Conservation (phyloP, 2,888 invertebrate genomes). For the Temnothorax unifasciatus region DNA sequence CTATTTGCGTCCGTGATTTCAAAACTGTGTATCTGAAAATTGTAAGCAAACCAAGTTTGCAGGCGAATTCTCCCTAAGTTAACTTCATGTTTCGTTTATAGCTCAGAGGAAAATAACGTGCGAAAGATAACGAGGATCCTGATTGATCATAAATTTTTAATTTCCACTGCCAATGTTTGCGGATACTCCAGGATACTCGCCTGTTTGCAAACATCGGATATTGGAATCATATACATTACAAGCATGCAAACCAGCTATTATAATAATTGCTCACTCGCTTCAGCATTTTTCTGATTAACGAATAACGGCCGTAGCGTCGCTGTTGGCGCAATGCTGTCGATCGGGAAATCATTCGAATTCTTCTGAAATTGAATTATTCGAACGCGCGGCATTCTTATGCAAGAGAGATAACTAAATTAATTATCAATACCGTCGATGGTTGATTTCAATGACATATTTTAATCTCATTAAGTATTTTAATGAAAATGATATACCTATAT, state of each 20-base stretch:
- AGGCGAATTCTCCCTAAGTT: neutral
- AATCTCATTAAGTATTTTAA: neutral
- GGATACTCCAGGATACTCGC: neutral
- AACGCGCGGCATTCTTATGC: neutral
- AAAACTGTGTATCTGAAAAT: neutral
- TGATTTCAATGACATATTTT: neutral
- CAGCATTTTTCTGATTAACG: conserved; percentile 32
- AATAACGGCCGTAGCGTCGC: neutral
- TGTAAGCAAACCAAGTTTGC: neutral
- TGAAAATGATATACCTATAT: neutral
- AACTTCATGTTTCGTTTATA: neutral
- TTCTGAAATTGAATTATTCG: conserved; percentile 37
- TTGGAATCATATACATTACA: neutral
- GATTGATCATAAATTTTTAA: conserved; percentile 29
- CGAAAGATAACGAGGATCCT: neutral
- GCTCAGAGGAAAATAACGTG: neutral
- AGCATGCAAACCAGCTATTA: neutral
- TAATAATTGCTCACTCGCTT: neutral
- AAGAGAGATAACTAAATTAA: conserved; percentile 16
- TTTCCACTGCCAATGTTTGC: neutral
- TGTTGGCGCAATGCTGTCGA: neutral
- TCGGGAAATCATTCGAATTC: conserved; percentile 22
- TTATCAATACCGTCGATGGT: neutral
- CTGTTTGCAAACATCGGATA: neutral
- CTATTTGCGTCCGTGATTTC: neutral